Percentiles rank a stretch among this genome's conserved stretches.
Conservation (phyloP, 2,113 vertebrate species). For the Lampris megalopsis region DNA sequence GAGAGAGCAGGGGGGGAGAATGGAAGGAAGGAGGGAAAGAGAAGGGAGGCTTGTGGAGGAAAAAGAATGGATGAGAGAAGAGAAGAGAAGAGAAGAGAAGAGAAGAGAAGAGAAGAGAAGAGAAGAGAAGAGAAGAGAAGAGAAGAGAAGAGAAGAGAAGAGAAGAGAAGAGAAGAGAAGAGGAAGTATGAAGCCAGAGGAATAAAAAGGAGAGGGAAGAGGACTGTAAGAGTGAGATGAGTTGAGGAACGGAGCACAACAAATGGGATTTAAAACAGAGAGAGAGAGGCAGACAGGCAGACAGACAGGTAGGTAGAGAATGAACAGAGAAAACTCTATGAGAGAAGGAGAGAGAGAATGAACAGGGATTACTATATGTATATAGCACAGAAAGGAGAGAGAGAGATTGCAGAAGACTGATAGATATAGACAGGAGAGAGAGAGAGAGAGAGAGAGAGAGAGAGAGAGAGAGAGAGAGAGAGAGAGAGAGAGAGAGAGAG, state of each 20-base stretch:
- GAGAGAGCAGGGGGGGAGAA: not conserved
- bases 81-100: not conserved
- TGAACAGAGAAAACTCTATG: not conserved
- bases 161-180: conserved; percentile 7
- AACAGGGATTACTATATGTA: not conserved
- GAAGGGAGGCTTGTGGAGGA: not conserved
- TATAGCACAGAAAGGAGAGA: not conserved
- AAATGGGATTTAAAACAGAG: not conserved
- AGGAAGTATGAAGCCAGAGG: not conserved
- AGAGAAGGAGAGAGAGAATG: conserved; percentile 21
- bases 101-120: not conserved
- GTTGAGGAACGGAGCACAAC: not conserved
- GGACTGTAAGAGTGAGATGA: not conserved
- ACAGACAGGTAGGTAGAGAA: not conserved
- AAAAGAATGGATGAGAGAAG: not conserved
- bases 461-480: conserved; percentile 32
- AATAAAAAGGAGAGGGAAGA: not conserved
- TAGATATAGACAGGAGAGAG: too few species aligned
- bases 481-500: conserved; percentile 4
- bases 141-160: conserved; percentile 24
- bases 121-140: not conserved
- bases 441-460: conserved; percentile 33
- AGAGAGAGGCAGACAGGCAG: not conserved
- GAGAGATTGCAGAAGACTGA: not conserved
- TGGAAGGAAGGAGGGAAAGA: not conserved